phyloP scores from a whole-genome alignment of 2,888 invertebrate genomes.

The Dicyrtoma fusca region DNA sequence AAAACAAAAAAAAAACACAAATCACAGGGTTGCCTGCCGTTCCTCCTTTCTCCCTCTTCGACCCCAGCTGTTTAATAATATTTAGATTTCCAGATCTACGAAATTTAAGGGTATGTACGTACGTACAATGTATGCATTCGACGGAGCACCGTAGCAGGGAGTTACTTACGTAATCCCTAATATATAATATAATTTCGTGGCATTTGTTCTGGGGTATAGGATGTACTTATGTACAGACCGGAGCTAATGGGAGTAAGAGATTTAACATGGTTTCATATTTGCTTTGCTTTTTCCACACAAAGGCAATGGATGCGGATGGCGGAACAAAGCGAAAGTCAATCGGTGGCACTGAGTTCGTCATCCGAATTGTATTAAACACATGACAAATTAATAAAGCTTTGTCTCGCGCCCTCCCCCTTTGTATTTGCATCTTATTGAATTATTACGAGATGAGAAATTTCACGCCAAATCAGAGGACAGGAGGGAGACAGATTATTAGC shows the following conservation, averaged over 20 bases:
- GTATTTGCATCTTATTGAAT: conserved; percentile 40
- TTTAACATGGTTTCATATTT: not conserved
- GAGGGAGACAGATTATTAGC: not conserved
- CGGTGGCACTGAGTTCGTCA: not conserved
- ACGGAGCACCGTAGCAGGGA: too few relatives aligned
- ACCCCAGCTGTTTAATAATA: too few relatives aligned
- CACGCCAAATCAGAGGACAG: conserved; percentile 2
- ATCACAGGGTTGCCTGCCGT: too few relatives aligned
- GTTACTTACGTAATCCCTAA: too few relatives aligned
- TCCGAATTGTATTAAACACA: conserved; percentile 28
- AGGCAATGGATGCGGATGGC: too few relatives aligned
- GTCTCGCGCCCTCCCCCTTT: conserved; percentile 28
- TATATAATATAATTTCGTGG: too few relatives aligned
- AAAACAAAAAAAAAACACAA: too few relatives aligned
- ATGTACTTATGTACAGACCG: not conserved
- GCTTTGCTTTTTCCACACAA: not conserved
- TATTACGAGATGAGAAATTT: conserved; percentile 17
- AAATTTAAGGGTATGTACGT: too few relatives aligned
- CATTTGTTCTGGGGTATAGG: too few relatives aligned
- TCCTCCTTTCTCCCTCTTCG: too few relatives aligned
- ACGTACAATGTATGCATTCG: too few relatives aligned
- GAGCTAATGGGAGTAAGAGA: not conserved
- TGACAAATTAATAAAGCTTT: conserved; percentile 40
- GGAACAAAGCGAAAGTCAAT: conserved; percentile 13
- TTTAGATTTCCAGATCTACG: too few relatives aligned